Evolutionary conservation across 2,888 invertebrate species (phyloP), one percentile per base, ranked within the genome.

Genomic region (Pherbina coryleti): DNA sequence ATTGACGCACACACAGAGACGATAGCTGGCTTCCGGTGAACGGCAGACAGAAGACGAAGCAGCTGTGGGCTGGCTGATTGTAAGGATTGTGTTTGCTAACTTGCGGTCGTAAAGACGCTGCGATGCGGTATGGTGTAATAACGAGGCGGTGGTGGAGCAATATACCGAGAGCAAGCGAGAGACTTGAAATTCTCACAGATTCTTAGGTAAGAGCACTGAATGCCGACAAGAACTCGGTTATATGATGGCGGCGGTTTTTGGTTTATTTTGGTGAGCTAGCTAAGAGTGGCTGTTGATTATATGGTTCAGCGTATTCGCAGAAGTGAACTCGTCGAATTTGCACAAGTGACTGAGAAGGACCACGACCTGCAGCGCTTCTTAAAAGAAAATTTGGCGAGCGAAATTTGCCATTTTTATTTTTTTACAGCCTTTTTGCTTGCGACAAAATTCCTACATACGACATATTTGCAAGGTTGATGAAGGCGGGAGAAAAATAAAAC

Each of bases 311-410:
- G 71, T 71, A 19, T 67, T 67, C 67, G 67, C 25, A 62, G 60
- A 44, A 78, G 79, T 79, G 74, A 66, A 72, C 80, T 77, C 79
- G 64, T 17, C 76, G 55, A 77, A 80, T 69, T 79, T 80, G 75
- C 76, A 78, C 77, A 79, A 81, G 69, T 75, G 73, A 81, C 82
- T 81, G 78, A 79, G 66, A 66, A 67, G 57, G 72, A 64, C 53
- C 53, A 64, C 62, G 71, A 66, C 78, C 72, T 62, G 70, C 73
- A 78, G 76, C 75, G 77, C 57, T 78, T 77, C 62, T 76, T 76
- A 74, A 79, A 77, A 57, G 57, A 73, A 75, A 70, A 22, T 66
- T 62, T 51, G 31, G 66, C 69, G 57, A 70, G 77, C 74, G 64
- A 71, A 62, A 66, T 34, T 75, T 57, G 67, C 19, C 60, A 66